phyloP scores from a whole-genome alignment of 2,797 vertebrate genomes.

The Gastrophryne carolinensis region DNA sequence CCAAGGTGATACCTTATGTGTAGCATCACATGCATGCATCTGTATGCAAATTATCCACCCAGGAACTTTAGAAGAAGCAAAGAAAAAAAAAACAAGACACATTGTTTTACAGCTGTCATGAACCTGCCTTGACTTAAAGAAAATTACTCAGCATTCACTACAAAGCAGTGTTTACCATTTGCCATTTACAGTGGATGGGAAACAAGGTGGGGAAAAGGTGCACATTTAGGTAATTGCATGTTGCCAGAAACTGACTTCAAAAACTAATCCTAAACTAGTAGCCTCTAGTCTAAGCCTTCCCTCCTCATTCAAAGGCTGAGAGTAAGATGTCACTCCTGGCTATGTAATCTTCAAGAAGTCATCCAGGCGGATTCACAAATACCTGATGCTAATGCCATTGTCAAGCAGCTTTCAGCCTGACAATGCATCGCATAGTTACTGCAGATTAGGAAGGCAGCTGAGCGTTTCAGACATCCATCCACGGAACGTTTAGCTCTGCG shows the following conservation, averaged over 20 bases:
- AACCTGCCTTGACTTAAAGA: too few relatives aligned
- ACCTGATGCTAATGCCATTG: constrained; percentile 45
- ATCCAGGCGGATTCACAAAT: constrained; percentile 50
- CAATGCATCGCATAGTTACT: constrained; percentile 37
- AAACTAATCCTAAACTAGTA: constrained; percentile 40
- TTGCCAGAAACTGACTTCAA: constrained; percentile 36
- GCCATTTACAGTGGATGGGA: neutral
- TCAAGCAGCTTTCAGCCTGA: constrained; percentile 19
- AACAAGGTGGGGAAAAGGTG: constrained; percentile 28
- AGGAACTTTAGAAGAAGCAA: too few relatives aligned
- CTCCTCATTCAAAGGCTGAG: constrained; percentile 33
- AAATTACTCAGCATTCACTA: neutral
- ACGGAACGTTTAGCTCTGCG: constrained; percentile 21
- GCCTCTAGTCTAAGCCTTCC: neutral
- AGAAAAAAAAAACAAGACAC: too few relatives aligned
- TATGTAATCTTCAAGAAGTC: constrained; percentile 29
- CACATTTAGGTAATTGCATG: constrained; percentile 26
- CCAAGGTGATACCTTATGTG: too few relatives aligned
- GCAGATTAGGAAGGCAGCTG: constrained; percentile 40
- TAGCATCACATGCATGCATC: too few relatives aligned
- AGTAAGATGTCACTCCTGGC: constrained; percentile 40
- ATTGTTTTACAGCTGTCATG: too few relatives aligned
- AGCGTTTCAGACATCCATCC: constrained; percentile 20
- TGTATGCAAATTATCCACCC: too few relatives aligned
- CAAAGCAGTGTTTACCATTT: neutral